Base-by-base conservation (phyloP, 1,140 invertebrate genomes). In the Drosophila sp. region DNA sequence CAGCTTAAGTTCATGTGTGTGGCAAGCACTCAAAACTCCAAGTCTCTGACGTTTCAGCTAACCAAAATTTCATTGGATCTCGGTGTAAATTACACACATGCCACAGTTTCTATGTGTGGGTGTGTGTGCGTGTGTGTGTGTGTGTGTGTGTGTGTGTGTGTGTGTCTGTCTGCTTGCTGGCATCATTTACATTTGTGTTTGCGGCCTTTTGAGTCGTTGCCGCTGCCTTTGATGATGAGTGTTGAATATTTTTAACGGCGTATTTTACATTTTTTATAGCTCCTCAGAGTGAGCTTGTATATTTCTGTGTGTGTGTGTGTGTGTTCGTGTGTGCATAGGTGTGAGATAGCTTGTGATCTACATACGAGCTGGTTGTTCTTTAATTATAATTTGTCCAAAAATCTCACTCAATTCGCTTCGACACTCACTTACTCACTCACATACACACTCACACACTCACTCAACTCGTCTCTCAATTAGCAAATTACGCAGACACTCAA, bases 381-480 rank as follows among this genome's bases (percentile, higher is more conserved):
- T 50, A 71, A 48, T 72, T 71, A 48, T 50, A 71, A 48, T 72
- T 72, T 72, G 51, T 45, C 43, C 34, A 34, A 16, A 50, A 58
- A n/a, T n/a, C 36, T 51, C 59, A 71, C 67, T 64, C 72, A 57
- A 59, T 46, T 53, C 62, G 8, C 6, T 41, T n/a, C 21, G 43
- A 21, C 67, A 62, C 62, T 59, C 70, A 76, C 43, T 21, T 21
- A 76, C 43, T 45, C 53, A 46, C 32, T 54, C 51, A 11, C 40
- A 29, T n/a, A 7, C 13, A 18, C 36, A 18, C 38, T 34, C 34
- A 62, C 58, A 40, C 45, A 40, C 18, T 48, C 40, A 58, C 70
- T 86, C 79, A 65, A 79, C 57, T 40, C 76, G 74, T 80, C 82
- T 87, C 82, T 87, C 82, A 87, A 87, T 87, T 87, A 87, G 78